Evolutionary conservation across 1,140 invertebrate species (phyloP), one percentile per base, ranked within the genome.

Genomic region (Megalopta genalis): DNA sequence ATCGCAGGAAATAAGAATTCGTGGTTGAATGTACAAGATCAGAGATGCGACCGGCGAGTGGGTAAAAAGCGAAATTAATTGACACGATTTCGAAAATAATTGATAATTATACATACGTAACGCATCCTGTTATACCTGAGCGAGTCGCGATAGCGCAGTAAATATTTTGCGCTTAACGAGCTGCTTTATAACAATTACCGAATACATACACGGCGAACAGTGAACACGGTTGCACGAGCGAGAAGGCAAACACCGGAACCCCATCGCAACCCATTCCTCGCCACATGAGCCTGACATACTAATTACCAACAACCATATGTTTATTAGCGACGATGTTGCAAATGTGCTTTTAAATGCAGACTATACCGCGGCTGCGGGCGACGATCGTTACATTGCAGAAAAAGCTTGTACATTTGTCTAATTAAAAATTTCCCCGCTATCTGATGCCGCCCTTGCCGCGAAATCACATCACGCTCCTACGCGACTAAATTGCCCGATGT

Each of bases 291-390:
- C 39, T 16, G 54, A 49, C 37, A 18, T 9, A 32, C 32, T 32
- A 77, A 77, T 77, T 69, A 69, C 66, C 25, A 37, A 14, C 25
- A 21, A 21, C 54, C 9, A 39, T 77, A 25, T 21, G 9, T 69
- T 49, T 69, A 42, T 60, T 21, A 62, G 25, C 27, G 10, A 52
- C 65, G 25, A 77, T 69, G 25, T 57, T 69, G 60, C 65, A 69
- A 77, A 49, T 18, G 54, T 21, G 52, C 46, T 62, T 69, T 27
- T 3, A 62, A 77, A n/a, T 46, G 37, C 25, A 6, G 2, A 16
- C 23, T 21, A 32, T 68, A 42, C 23, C 46, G 12, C 10, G 42
- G 64, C 16, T 4, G 32, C 9, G 39, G 9, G 2, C 10, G 37
- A 9, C 3, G 18, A 5, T n/a, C 37, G 39, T 42, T 42, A 42